Base-by-base conservation (phyloP, 64 coral and sea anemone species). In the Montipora cactus region DNA sequence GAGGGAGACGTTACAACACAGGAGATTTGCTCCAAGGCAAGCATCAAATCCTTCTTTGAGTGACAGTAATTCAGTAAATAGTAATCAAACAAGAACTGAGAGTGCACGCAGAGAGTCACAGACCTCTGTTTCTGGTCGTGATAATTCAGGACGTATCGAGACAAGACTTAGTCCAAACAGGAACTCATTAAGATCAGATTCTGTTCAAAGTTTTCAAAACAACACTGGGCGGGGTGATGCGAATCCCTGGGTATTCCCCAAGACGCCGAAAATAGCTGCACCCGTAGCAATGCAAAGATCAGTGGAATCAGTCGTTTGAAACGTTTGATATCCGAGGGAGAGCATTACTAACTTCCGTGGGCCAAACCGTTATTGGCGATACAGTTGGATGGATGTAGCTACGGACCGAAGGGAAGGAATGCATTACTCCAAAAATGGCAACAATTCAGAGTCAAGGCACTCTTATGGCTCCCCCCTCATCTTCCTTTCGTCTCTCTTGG, bases 31-130 rank as follows among this genome's bases (percentile, higher is more conserved):
- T 52, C 16, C 66, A 18, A 48, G 82, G n/a, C 62, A 71, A 68
- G 44, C 23, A 19, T 84, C 81, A 47, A 47, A 84, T 23, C 82
- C 64, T 72, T 86, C 82, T n/a, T 72, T 86, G 71, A 86, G 82
- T 86, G 82, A 86, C 66, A 86, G n/a, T 72, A 50, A 48, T 71
- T 86, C 82, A 72, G 44, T 44, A 8, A 44, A 20, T 47, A 13
- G 37, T 72, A 49, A 49, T 71, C 18, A 50, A 11, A 70, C 2
- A 9, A 68, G 18, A 20, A 44, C 19, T 49, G 82, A 44, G 19
- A 72, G 14, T 72, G 66, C 1, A 70, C 64, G 49, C 3, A 86
- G 82, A 7, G 19, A 67, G 0, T 67, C 66, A 13, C 45, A 21
- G 8, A 6, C 62, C 44, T 71, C 66, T 5, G 45, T 45, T 21